Conservation (phyloP, 30 jellyfish, hydroid and myxozoan species). For the Pelagia noctiluca region DNA sequence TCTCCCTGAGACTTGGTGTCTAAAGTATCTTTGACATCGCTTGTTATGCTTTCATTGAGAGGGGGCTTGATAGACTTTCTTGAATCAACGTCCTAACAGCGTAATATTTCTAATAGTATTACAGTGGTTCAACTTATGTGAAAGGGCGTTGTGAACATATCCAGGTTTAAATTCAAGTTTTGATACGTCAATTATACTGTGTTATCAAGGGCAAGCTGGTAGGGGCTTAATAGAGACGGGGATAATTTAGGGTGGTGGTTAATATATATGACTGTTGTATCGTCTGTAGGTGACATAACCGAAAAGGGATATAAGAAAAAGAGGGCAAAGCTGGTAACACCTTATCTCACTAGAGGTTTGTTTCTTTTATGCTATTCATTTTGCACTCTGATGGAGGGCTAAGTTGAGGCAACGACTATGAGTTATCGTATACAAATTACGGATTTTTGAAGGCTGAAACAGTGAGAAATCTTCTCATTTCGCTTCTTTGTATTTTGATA, state of each 20-base stretch:
- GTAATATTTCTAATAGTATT: no score
- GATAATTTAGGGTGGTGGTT: no score
- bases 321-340: conserved; percentile 71
- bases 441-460: background rate
- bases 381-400: background rate
- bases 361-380: background rate
- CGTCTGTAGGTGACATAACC: conserved; percentile 81
- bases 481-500: background rate
- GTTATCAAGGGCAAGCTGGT: background rate
- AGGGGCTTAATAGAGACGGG: background rate
- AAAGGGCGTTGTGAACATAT: no score
- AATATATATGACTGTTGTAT: no score
- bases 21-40: no score
- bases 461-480: background rate
- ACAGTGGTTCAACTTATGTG: no score
- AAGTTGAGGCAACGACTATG: background rate
- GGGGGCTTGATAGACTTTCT: no score
- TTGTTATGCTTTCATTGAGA: no score
- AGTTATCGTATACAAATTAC: background rate
- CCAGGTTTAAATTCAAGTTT: background rate
- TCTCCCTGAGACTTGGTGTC: no score
- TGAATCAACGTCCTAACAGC: no score
- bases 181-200: background rate
- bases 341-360: conserved; percentile 76
- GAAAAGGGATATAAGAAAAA: conserved; percentile 77